A percentile compares a stretch with the other conserved stretches of the same genome.
phyloP scores from a whole-genome alignment of 2,113 vertebrate species.

The Oenanthe oenanthe region DNA sequence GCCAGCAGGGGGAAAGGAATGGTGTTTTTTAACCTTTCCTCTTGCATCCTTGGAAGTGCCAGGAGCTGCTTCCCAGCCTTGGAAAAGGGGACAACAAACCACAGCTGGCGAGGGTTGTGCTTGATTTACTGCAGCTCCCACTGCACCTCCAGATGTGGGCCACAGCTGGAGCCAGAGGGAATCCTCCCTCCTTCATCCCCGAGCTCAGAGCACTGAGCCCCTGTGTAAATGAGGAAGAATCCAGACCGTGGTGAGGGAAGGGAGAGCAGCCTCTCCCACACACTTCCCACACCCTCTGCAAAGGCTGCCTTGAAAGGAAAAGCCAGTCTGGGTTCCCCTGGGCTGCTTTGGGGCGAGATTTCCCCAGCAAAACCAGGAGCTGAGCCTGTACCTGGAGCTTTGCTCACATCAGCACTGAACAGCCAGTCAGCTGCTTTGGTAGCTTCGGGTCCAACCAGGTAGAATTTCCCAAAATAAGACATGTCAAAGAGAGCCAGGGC shows the following conservation, averaged over 20 bases:
- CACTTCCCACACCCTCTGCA: not conserved
- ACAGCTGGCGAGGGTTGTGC: accelerated
- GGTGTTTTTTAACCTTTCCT: not conserved
- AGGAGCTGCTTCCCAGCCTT: not conserved
- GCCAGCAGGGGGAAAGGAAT: accelerated
- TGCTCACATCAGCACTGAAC: conserved; percentile 90
- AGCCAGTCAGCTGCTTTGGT: conserved; percentile 91
- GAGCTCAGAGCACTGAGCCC: not conserved
- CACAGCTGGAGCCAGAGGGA: not conserved
- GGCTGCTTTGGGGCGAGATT: not conserved
- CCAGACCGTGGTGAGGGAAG: accelerated
- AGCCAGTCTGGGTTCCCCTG: not conserved
- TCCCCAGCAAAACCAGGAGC: not conserved
- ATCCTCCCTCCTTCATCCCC: not conserved
- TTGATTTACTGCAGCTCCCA: not conserved
- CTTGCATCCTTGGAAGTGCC: not conserved
- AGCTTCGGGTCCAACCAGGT: conserved; percentile 90
- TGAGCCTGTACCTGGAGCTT: conserved; percentile 81
- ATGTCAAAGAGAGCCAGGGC: conserved; percentile 90
- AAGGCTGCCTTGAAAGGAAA: not conserved
- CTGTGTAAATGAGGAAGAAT: not conserved
- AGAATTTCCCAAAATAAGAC: conserved; percentile 99
- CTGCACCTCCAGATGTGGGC: not conserved
- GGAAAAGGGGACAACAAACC: not conserved
- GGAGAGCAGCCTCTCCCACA: not conserved